phyloP scores from a whole-genome alignment of 2,113 vertebrate species.

The Syngnathus scovelli region DNA sequence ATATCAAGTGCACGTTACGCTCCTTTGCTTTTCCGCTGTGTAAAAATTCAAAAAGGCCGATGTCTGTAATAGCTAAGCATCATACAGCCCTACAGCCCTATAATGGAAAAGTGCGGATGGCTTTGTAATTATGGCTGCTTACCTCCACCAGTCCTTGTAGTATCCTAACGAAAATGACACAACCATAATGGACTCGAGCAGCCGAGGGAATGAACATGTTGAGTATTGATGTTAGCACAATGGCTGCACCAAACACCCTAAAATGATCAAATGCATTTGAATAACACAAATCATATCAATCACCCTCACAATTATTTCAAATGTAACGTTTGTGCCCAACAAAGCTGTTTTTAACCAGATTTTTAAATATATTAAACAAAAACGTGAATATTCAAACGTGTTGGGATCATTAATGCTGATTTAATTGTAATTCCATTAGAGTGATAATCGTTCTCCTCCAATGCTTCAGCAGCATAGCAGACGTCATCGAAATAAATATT shows the following conservation, averaged over 20 bases:
- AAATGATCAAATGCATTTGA: conserved; percentile 19
- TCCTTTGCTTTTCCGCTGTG: conserved; percentile 4
- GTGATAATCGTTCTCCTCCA: conserved; percentile 2
- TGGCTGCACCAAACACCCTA: conserved; percentile 96
- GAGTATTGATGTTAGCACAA: conserved; percentile 88
- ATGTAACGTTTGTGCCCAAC: background rate
- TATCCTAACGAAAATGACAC: conserved; percentile 95
- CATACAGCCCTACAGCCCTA: background rate
- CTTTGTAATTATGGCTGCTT: conserved; percentile 24
- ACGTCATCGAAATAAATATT: conserved; percentile 30
- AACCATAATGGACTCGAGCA: conserved; percentile 90
- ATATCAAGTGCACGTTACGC: conserved; percentile 7
- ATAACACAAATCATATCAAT: background rate
- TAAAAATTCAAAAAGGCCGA: background rate
- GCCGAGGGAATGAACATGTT: conserved; percentile 98
- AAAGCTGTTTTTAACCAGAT: background rate
- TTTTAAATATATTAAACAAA: background rate
- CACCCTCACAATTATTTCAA: background rate
- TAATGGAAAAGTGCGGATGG: background rate
- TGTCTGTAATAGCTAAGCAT: background rate
- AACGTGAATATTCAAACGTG: background rate
- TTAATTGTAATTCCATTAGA: background rate
- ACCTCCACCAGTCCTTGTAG: conserved; percentile 98
- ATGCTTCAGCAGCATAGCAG: conserved; percentile 13
- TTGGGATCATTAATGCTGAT: background rate